These are phyloP conservation scores for Clanis bilineata DNA, from an alignment of 2,888 invertebrate genomes.

Conservation along the genomic window DNA sequence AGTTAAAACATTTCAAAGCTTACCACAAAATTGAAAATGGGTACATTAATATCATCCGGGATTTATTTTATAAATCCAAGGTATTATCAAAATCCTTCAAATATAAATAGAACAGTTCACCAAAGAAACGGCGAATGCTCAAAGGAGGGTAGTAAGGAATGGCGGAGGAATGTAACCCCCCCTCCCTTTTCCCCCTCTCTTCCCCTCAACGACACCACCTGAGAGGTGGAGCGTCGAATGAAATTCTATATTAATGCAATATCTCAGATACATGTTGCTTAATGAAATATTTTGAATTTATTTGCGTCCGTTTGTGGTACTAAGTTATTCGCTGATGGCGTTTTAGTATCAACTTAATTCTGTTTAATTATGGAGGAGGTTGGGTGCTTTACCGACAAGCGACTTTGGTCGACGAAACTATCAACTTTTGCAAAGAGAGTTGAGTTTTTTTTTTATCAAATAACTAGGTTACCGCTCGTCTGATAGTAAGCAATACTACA, in stretches of 20 bases:
- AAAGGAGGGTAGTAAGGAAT: conserved; percentile 1
- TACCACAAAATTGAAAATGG: background rate
- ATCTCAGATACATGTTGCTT: conserved; percentile 19
- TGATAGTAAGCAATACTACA: too few relatives aligned
- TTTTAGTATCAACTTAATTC: background rate
- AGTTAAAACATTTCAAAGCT: too few relatives aligned
- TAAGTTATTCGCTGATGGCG: background rate
- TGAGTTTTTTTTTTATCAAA: too few relatives aligned
- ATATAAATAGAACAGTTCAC: conserved; percentile 1
- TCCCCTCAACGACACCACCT: background rate
- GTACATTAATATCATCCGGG: background rate
- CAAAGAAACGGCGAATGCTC: background rate
- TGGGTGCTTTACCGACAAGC: too few relatives aligned
- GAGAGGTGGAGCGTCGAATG: conserved; percentile 17
- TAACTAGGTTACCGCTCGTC: too few relatives aligned
- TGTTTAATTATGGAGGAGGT: background rate
- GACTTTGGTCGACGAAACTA: too few relatives aligned
- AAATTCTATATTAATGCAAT: conserved; percentile 34
- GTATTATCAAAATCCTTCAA: background rate
- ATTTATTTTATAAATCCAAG: background rate
- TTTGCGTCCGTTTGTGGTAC: background rate
- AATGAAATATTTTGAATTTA: conserved; percentile 29
- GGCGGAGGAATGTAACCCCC: background rate
- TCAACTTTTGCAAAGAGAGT: too few relatives aligned
- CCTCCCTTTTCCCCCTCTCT: background rate